These are phyloP conservation scores for Drosophila pandora DNA, from an alignment of 1,140 invertebrate genomes.

Conservation along the genomic window DNA sequence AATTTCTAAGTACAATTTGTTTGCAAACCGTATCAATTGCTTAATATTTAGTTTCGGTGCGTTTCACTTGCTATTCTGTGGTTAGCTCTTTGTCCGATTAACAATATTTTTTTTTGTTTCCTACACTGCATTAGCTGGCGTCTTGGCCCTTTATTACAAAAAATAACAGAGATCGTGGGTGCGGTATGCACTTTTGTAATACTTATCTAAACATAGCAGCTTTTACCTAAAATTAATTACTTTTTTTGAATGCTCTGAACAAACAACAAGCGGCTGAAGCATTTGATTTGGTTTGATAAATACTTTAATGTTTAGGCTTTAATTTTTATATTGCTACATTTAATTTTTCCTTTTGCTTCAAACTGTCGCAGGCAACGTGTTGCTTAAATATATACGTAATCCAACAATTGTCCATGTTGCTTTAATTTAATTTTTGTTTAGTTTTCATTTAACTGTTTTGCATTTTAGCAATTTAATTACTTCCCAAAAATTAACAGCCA, in stretches of 20 bases:
- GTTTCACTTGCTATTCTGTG: constrained; percentile 43
- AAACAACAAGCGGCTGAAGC: constrained; percentile 74
- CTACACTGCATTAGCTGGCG: constrained; percentile 27
- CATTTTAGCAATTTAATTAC: constrained; percentile 62
- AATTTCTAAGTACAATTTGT: constrained; percentile 48
- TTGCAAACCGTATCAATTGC: constrained; percentile 56
- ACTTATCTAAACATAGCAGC: constrained; percentile 48
- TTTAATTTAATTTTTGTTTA: constrained; percentile 23
- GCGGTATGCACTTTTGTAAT: constrained; percentile 31
- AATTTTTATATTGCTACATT: constrained; percentile 57
- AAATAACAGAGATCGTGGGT: constrained; percentile 54
- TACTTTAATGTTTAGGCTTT: constrained; percentile 47
- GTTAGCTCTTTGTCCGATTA: constrained; percentile 48
- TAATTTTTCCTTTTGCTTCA: constrained; percentile 35
- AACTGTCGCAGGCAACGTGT: constrained; percentile 68
- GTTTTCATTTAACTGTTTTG: constrained; percentile 46
- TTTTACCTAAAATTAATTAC: constrained; percentile 48
- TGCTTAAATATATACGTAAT: constrained; percentile 67
- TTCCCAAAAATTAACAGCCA: constrained; percentile 83
- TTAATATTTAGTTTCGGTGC: constrained; percentile 63
- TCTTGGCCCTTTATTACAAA: constrained; percentile 43
- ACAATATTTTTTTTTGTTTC: constrained; percentile 30
- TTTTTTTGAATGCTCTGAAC: constrained; percentile 57
- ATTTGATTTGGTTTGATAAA: constrained; percentile 49
- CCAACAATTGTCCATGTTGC: constrained; percentile 55